Evolutionary conservation across 2,113 vertebrate species (phyloP).

Genomic region (Sceloporus undulatus): DNA sequence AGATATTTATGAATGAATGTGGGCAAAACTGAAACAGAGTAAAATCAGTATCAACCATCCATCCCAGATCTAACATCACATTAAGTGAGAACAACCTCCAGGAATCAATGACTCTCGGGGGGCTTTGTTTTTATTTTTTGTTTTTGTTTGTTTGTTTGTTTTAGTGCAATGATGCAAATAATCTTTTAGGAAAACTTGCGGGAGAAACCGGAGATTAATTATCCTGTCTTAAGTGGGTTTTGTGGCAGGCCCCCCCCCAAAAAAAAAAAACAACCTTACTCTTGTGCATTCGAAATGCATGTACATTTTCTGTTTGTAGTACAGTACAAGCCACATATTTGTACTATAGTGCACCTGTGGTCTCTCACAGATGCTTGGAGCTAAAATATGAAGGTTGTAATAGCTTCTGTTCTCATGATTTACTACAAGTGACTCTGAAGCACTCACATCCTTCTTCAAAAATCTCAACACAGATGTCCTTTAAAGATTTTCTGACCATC

Average conservation of each 20-base stretch:
- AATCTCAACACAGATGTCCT: conserved; percentile 34
- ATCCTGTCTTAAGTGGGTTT: no score
- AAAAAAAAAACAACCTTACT: no score
- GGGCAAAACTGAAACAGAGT: background rate
- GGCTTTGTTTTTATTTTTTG: no score
- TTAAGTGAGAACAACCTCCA: no score
- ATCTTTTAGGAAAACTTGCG: no score
- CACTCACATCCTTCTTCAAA: conserved; percentile 32
- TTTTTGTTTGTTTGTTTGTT: background rate
- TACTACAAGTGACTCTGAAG: conserved; percentile 19
- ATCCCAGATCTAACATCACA: background rate
- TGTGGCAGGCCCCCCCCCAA: no score
- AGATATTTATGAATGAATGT: background rate
- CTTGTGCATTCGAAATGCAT: no score
- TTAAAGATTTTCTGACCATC: background rate
- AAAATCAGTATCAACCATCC: background rate
- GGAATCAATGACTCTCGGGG: no score
- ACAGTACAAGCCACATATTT: background rate
- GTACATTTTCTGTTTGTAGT: no score
- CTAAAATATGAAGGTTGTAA: background rate
- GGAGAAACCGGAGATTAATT: no score
- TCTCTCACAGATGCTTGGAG: background rate
- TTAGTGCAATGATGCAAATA: background rate
- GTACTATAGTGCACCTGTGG: background rate
- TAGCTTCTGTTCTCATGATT: conserved; percentile 18